phyloP scores from a whole-genome alignment of 2,113 vertebrate genomes.

The Microtus pennsylvanicus region DNA sequence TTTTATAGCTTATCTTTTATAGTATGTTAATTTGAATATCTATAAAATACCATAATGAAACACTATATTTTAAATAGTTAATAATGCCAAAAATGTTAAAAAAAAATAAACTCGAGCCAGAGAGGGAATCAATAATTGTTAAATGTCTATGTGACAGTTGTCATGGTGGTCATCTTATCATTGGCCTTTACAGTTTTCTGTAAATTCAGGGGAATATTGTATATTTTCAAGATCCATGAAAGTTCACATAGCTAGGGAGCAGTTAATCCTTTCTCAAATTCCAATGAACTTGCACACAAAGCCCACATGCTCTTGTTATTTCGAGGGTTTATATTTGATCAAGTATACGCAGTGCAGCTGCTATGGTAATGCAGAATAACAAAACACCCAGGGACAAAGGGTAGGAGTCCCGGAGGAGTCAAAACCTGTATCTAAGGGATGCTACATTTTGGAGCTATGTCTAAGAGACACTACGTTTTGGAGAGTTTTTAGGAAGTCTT shows the following conservation, averaged over 20 bases:
- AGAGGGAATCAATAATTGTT: not conserved
- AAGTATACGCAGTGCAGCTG: not conserved
- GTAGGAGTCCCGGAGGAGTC: not conserved
- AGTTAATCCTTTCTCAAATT: not conserved
- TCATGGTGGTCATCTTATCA: not conserved
- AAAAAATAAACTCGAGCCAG: not conserved
- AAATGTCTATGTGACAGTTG: not conserved
- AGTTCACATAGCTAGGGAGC: not conserved
- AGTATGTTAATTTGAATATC: too few relatives aligned
- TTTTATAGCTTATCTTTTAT: not conserved
- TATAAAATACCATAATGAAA: not conserved
- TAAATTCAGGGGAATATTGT: not conserved
- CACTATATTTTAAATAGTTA: not conserved
- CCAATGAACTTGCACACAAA: not conserved
- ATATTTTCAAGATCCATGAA: not conserved
- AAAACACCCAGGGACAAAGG: not conserved
- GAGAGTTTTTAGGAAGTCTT: not conserved
- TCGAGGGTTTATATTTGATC: slow-evolving; percentile 3
- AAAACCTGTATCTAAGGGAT: not conserved
- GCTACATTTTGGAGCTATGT: too few relatives aligned
- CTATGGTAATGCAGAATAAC: not conserved
- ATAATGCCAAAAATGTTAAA: not conserved
- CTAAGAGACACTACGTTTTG: not conserved
- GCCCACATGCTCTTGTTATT: not conserved
- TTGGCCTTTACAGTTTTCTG: not conserved